phyloP scores from a whole-genome alignment of 2,888 invertebrate genomes.

The Tanytarsus gracilentus region DNA sequence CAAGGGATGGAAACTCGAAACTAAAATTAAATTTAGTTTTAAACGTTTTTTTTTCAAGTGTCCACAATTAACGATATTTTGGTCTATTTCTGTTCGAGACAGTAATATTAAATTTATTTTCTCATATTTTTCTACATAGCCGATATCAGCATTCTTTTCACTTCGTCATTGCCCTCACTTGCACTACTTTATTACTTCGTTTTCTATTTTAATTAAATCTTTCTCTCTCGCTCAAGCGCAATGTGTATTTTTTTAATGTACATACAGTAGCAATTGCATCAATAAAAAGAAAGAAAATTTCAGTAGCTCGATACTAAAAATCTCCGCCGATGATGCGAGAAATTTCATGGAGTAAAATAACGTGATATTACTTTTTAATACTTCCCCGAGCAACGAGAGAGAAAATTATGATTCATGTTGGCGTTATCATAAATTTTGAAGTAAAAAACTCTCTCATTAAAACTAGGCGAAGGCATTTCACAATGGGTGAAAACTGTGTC shows the following conservation, averaged over 20 bases:
- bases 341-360: too few species aligned
- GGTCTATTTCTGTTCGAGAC: not conserved
- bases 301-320: too few species aligned
- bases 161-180: not conserved
- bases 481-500: constrained; percentile 19
- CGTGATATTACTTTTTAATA: constrained; percentile 1
- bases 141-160: not conserved
- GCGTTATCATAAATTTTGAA: constrained; percentile 3
- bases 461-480: constrained; percentile 9
- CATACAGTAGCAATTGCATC: not conserved
- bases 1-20: not conserved
- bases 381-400: not conserved
- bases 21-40: not conserved
- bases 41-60: not conserved
- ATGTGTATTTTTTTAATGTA: not conserved
- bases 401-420: constrained; percentile 5
- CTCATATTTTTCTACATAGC: too few species aligned
- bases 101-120: not conserved
- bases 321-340: too few species aligned
- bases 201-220: not conserved
- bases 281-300: too few species aligned
- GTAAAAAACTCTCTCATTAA: not conserved
- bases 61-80: not conserved
- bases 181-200: not conserved
- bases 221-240: not conserved